Percentiles rank a stretch among this genome's conserved stretches.
Evolutionary conservation across 2,888 invertebrate species (phyloP).

Genomic region (Diogma glabrata): DNA sequence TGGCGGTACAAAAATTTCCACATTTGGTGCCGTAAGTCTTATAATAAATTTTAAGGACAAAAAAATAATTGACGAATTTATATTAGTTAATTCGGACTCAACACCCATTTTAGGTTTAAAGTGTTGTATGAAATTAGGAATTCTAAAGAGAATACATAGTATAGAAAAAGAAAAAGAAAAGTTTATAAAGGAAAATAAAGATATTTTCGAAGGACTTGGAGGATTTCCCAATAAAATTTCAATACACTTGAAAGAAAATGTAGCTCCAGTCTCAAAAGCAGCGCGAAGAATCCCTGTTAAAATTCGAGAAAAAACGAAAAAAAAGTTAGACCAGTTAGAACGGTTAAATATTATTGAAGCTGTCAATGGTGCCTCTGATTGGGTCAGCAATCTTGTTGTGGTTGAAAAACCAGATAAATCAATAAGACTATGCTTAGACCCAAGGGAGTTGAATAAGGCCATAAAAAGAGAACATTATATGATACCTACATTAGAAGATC

Average conservation of each 20-base stretch:
- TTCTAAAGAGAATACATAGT: not conserved
- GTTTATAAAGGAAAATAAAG: not conserved
- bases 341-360: not conserved
- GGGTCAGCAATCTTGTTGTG: not conserved
- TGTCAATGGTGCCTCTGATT: not conserved
- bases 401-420: not conserved
- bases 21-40: too few relatives aligned
- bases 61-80: too few relatives aligned
- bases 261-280: not conserved
- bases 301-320: not conserved
- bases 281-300: not conserved
- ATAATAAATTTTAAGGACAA: too few relatives aligned
- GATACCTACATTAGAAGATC: too few relatives aligned
- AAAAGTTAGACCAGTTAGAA: not conserved
- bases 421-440: too few relatives aligned
- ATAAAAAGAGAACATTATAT: too few relatives aligned
- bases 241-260: not conserved
- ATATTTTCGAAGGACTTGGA: not conserved
- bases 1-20: too few relatives aligned
- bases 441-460: too few relatives aligned
- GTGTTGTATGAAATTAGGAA: too few relatives aligned
- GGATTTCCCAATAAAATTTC: not conserved
- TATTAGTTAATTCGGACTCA: too few relatives aligned
- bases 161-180: not conserved
- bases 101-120: too few relatives aligned